Evolutionary conservation across 2,797 vertebrate genomes (phyloP), one percentile per base, ranked within the genome.

Genomic region (Ispidina picta): DNA sequence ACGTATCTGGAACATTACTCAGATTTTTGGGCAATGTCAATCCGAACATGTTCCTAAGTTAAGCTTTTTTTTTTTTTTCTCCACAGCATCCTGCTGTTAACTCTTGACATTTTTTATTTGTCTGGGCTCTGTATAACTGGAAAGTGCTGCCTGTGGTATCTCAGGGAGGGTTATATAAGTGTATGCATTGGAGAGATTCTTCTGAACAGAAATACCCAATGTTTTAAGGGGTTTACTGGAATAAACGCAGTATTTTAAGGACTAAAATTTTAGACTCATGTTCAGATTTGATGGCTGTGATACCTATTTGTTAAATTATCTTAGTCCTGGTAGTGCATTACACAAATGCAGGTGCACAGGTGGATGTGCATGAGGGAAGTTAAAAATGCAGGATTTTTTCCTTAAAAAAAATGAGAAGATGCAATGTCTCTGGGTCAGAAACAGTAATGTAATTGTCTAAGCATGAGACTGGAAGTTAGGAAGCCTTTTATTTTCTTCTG

Each of bases 1-100:
- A 93, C 74, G 6, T 94, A 85, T 92, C 92, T 88, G 82, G 65
- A 93, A 85, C 78, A 77, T 92, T 93, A 89, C 84, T 89, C 84
- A 94, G 90, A 94, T 65, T 83, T 92, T 94, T 94, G 84, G 91
- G 88, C 94, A 88, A 6, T 89, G 91, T 74, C 77, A 86, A 10
- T 84, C 62, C 82, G 71, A 91, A 83, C 66, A 43, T 63, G 65
- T 88, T 95, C 64, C 1, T 82, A 90, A 94, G 73, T 88, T 89
- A 55, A 81, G 84, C 37, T n/a, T n/a, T n/a, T 37, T 37, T 37
- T 37, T 37, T 87, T 87, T 85, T 76, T 66, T 81, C 52, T 65
- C 12, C 1, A 17, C 64, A 79, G 62, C 64, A 37, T 88, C 54
- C 56, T 93, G 76, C 85, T 95, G 60, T 92, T 93, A 93, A 73